phyloP scores from a whole-genome alignment of 2,888 invertebrate species.

The Cepaea hortensis region DNA sequence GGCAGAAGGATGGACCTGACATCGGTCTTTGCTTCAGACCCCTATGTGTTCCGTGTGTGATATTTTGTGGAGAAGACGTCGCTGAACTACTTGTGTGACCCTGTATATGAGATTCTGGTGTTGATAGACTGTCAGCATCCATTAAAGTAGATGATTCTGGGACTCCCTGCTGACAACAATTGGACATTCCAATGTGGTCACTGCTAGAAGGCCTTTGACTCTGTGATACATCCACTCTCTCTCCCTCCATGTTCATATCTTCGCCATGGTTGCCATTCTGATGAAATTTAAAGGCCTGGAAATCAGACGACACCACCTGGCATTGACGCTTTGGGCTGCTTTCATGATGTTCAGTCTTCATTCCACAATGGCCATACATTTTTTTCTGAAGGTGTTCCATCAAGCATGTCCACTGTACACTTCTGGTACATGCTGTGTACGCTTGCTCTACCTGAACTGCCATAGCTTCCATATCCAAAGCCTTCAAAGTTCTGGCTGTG shows the following conservation, averaged over 20 bases:
- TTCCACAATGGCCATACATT: neutral
- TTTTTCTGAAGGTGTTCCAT: neutral
- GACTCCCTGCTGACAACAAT: neutral
- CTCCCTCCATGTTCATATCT: slow-evolving; percentile 25
- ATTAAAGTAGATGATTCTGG: neutral
- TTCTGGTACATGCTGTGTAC: slow-evolving; percentile 9
- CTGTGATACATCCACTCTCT: neutral
- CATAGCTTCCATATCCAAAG: slow-evolving; percentile 14
- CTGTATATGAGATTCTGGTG: neutral
- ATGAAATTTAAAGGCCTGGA: neutral
- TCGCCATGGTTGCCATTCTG: neutral
- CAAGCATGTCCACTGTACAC: slow-evolving; percentile 8
- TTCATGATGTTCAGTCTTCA: slow-evolving; percentile 10
- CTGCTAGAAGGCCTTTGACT: neutral
- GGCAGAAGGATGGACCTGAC: slow-evolving; percentile 34
- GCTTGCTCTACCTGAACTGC: neutral
- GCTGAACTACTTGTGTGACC: neutral
- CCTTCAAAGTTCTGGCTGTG: slow-evolving; percentile 33
- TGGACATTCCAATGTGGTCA: neutral
- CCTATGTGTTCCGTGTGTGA: neutral
- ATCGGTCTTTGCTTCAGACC: slow-evolving; percentile 41
- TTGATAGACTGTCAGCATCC: slow-evolving; percentile 32
- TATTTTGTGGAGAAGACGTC: slow-evolving; percentile 14
- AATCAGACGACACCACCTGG: slow-evolving; percentile 2
- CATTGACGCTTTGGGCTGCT: neutral